Evolutionary conservation across 1,140 invertebrate genomes (phyloP), one percentile per base, ranked within the genome.

Genomic region (Drosophila chauvacae): DNA sequence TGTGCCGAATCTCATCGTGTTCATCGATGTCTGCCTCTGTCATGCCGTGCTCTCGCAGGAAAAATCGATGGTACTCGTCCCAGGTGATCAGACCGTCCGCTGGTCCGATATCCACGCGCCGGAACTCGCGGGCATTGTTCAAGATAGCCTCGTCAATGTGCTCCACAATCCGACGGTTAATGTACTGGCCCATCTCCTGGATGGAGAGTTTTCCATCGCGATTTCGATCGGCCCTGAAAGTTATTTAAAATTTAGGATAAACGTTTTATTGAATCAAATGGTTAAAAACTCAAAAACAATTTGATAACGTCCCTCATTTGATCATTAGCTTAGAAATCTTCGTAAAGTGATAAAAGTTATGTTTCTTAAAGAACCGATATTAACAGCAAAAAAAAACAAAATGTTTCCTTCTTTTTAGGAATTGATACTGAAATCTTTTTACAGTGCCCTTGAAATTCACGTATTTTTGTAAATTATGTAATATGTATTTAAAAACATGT

Each of bases 51-150:
- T 93, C 93, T 63, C 95, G 93, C 35, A 97, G 85, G 87, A 96
- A 97, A 82, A 96, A 95, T 0, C 94, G 92, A 82, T 96, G 96
- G 88, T 97, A 97, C 84, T 97, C 96, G 63, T 96, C 95, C 96
- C 96, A 97, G 0, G 95, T 95, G 9, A 97, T 93, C 51, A 96
- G 94, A n/a, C 96, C 96, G 93, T 97, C 96, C 69, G 94, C 92
- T 0, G 96, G 96, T 91, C 96, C 94, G 45, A 94, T 95, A 86
- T 97, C 96, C 55, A 97, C 95, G 14, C 94, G 92, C 16, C 94
- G 94, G 88, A 97, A 97, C 33, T 97, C 93, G 0, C 94, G 94
- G 57, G 95, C 94, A 93, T 97, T 97, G 82, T 96, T 95, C 77
- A 94, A 93, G 50, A 96, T 93, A 0, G 96, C 96, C 53, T 95